Percentiles rank a stretch among this genome's conserved stretches.
Evolutionary conservation across 2,888 invertebrate species (phyloP).

Genomic region (Platycnemis pennipes): DNA sequence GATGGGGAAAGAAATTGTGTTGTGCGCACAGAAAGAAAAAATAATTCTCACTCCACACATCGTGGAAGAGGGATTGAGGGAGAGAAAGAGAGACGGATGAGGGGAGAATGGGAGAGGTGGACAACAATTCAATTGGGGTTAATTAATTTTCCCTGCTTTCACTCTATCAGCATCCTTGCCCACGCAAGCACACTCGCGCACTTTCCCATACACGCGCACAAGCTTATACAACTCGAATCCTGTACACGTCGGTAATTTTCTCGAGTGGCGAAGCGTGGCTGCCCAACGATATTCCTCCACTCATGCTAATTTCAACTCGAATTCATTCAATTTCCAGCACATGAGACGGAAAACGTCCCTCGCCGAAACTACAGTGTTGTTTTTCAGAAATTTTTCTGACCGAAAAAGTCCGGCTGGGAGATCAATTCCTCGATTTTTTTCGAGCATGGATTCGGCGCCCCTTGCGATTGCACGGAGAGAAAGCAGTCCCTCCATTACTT

Average conservation of each 20-base stretch:
- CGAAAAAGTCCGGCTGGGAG: not conserved
- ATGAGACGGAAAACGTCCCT: not conserved
- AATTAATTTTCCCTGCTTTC: not conserved
- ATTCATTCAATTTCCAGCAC: not conserved
- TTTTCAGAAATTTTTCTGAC: not conserved
- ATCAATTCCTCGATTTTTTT: not conserved
- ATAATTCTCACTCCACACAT: not conserved
- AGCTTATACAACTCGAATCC: not conserved
- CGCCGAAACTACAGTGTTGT: not conserved
- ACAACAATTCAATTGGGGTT: not conserved
- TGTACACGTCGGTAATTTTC: not conserved
- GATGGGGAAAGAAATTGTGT: not conserved
- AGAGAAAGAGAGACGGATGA: not conserved
- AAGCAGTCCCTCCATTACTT: not conserved
- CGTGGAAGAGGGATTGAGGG: too few species aligned
- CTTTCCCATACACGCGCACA: not conserved
- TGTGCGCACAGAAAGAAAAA: not conserved
- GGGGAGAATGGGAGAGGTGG: not conserved
- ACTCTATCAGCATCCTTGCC: not conserved
- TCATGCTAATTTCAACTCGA: not conserved
- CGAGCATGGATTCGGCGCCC: not conserved
- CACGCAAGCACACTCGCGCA: not conserved
- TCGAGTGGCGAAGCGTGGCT: not conserved
- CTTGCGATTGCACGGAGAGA: not conserved
- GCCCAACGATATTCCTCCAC: not conserved